phyloP scores from a whole-genome alignment of 2,888 invertebrate species.

The Eilema griseolum region DNA sequence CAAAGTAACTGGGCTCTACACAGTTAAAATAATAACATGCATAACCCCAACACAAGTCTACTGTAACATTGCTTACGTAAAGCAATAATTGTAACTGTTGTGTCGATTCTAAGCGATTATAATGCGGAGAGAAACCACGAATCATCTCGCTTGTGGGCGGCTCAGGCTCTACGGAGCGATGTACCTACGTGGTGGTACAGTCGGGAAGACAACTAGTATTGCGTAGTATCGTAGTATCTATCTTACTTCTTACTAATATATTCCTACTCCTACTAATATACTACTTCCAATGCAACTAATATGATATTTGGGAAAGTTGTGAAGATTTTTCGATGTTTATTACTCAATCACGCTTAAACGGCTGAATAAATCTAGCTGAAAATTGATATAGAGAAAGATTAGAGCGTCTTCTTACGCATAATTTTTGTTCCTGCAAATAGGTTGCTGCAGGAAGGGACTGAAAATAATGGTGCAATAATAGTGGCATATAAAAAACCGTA shows the following conservation, averaged over 20 bases:
- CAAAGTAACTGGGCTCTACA: no score
- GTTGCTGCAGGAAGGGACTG: no score
- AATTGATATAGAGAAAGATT: background rate
- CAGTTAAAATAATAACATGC: no score
- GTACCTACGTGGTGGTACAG: constrained; percentile 35
- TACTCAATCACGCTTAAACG: background rate
- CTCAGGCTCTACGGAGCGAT: constrained; percentile 45
- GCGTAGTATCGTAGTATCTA: background rate
- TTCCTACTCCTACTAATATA: no score
- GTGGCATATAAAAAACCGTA: no score
- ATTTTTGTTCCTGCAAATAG: no score
- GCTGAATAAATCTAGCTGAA: background rate
- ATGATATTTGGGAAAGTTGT: no score
- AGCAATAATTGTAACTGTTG: constrained; percentile 51
- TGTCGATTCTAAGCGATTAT: constrained; percentile 61
- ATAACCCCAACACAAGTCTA: background rate
- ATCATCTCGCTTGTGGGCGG: constrained; percentile 67
- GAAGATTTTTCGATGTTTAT: background rate
- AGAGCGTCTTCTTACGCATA: no score
- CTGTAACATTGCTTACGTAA: constrained; percentile 27
- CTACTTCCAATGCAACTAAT: no score
- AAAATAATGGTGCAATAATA: no score
- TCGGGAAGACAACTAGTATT: constrained; percentile 15
- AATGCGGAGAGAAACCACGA: constrained; percentile 60
- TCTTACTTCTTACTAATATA: no score